phyloP scores from a whole-genome alignment of 2,888 invertebrate species.

The Limnephilus marmoratus region DNA sequence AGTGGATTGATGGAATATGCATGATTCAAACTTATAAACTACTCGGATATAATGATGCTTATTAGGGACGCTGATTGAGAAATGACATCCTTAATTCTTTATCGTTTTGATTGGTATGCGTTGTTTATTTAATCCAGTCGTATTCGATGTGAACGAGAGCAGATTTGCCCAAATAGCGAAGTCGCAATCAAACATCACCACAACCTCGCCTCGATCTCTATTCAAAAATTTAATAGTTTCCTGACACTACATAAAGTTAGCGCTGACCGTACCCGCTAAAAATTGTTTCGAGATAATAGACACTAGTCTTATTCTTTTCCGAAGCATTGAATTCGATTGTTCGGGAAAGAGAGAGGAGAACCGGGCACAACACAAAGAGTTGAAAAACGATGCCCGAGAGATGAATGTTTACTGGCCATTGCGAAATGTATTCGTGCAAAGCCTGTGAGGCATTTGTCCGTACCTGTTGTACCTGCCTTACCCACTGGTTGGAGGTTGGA shows the following conservation, averaged over 20 bases:
- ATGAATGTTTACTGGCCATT: conserved; percentile 35
- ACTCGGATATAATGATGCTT: neutral
- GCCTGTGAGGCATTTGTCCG: conserved; percentile 20
- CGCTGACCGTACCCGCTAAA: conserved; percentile 3
- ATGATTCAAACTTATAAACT: conserved; percentile 39
- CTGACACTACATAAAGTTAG: conserved; percentile 10
- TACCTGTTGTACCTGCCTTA: conserved; percentile 18
- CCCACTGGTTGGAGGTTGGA: neutral
- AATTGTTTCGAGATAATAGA: conserved; percentile 6
- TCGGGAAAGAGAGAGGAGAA: conserved; percentile 19
- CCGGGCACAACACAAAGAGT: conserved; percentile 17
- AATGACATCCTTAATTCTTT: neutral
- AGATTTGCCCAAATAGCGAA: neutral
- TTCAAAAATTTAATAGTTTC: conserved; percentile 47
- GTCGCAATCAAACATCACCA: neutral
- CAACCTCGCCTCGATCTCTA: conserved; percentile 36
- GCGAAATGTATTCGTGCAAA: conserved; percentile 37
- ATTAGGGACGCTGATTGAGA: neutral
- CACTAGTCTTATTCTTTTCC: neutral
- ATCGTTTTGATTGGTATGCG: neutral
- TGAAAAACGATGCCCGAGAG: conserved; percentile 11
- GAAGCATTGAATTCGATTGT: neutral
- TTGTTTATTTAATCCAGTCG: neutral
- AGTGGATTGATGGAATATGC: conserved; percentile 52
- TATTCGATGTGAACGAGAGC: neutral